Evolutionary conservation across 1,140 invertebrate genomes (phyloP).

Genomic region (Cheumatopsyche charites): DNA sequence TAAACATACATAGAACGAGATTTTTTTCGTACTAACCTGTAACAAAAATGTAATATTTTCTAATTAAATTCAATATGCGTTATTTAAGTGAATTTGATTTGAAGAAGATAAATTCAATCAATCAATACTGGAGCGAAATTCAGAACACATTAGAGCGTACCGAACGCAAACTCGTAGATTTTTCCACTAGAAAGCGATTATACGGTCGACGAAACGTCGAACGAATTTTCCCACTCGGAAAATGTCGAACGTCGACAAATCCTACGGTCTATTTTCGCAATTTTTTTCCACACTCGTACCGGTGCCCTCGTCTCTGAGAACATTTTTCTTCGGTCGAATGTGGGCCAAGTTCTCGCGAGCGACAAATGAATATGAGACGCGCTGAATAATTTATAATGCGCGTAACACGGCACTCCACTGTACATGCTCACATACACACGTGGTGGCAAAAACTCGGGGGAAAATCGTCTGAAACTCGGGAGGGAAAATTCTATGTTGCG

Average conservation of each 20-base stretch:
- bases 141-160: too few species aligned
- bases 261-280: conserved; percentile 12
- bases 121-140: too few species aligned
- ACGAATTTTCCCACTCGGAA: conserved; percentile 19
- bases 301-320: background rate
- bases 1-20: too few species aligned
- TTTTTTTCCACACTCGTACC: too few species aligned
- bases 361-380: conserved; percentile 22
- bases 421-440: too few species aligned
- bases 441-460: background rate
- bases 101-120: too few species aligned
- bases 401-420: background rate
- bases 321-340: background rate
- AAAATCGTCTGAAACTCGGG: background rate
- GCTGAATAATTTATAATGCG: conserved; percentile 31
- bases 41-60: too few species aligned
- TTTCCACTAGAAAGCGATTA: conserved; percentile 2
- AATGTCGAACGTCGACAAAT: conserved; percentile 32
- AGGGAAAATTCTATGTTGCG: too few species aligned
- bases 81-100: too few species aligned
- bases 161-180: too few species aligned
- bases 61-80: too few species aligned
- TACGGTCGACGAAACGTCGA: conserved; percentile 5
- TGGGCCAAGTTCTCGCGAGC: conserved; percentile 6
- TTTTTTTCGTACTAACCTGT: too few species aligned